Conservation (phyloP, 2,797 vertebrate genomes). For the Echiichthys vipera region DNA sequence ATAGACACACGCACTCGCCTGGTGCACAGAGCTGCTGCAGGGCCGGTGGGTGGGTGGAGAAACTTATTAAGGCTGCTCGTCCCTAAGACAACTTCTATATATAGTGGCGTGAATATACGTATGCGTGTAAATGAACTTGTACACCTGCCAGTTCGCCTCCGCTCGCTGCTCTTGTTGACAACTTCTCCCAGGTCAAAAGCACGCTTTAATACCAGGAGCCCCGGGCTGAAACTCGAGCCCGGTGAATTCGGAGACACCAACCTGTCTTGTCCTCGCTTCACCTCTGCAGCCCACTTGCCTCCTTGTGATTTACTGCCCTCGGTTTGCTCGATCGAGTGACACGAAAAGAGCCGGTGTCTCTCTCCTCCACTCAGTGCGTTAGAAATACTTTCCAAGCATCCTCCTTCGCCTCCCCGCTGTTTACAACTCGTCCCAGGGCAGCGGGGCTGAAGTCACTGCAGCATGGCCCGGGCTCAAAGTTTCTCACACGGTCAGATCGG, state of each 20-base stretch:
- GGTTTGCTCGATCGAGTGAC: slow-evolving; percentile 28
- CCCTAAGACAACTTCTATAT: slow-evolving; percentile 81
- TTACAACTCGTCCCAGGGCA: slow-evolving; percentile 33
- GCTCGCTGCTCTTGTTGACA: slow-evolving; percentile 82
- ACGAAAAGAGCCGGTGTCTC: background rate
- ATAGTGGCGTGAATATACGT: slow-evolving; percentile 78
- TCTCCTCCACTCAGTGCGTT: slow-evolving; percentile 26
- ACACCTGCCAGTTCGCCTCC: slow-evolving; percentile 83
- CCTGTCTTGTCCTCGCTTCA: slow-evolving; percentile 82
- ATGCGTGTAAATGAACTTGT: slow-evolving; percentile 81
- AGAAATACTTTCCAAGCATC: slow-evolving; percentile 64
- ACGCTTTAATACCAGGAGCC: slow-evolving; percentile 78
- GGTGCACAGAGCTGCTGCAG: slow-evolving; percentile 64
- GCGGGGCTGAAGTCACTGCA: slow-evolving; percentile 49
- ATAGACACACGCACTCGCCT: slow-evolving; percentile 73
- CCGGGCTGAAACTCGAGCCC: slow-evolving; percentile 79
- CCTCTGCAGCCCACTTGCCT: slow-evolving; percentile 66
- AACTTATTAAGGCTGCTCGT: slow-evolving; percentile 75
- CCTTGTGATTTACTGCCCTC: slow-evolving; percentile 64
- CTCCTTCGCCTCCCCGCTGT: slow-evolving; percentile 47
- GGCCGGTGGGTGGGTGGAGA: slow-evolving; percentile 61
- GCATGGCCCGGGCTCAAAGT: slow-evolving; percentile 60
- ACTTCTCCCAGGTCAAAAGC: slow-evolving; percentile 83
- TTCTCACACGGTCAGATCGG: slow-evolving; percentile 29
- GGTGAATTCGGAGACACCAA: slow-evolving; percentile 78